phyloP scores from a whole-genome alignment of 2,797 vertebrate species.

The Oophaga sylvatica region DNA sequence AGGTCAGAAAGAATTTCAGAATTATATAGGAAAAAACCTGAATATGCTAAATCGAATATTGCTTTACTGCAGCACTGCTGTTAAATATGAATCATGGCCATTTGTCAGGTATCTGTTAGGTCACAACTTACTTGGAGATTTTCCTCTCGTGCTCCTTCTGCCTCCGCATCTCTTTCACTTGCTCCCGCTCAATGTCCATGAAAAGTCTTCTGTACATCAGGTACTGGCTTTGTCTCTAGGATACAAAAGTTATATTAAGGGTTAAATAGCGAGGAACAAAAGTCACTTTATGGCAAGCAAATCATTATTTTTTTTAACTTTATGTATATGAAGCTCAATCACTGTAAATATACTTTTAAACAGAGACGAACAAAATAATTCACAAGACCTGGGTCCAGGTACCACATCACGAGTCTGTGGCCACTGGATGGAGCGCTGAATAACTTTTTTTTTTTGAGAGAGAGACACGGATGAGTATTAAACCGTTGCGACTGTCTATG shows the following conservation, averaged over 20 bases:
- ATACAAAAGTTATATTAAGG: slow-evolving; percentile 30
- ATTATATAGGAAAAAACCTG: too few species aligned
- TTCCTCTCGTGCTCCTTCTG: slow-evolving; percentile 80
- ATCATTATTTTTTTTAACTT: too few species aligned
- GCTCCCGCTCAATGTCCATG: slow-evolving; percentile 85
- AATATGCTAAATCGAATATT: too few species aligned
- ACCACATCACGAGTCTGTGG: too few species aligned
- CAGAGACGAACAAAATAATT: too few species aligned
- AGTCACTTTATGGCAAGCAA: background rate
- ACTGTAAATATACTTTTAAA: too few species aligned
- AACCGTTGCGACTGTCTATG: background rate
- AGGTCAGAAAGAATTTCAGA: background rate
- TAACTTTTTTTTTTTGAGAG: too few species aligned
- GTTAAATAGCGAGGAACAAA: background rate
- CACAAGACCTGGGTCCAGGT: too few species aligned
- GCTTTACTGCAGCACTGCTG: too few species aligned
- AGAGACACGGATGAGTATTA: background rate
- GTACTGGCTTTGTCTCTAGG: slow-evolving; percentile 82
- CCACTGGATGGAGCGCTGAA: too few species aligned
- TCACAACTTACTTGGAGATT: slow-evolving; percentile 75
- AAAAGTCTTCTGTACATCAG: slow-evolving; percentile 81
- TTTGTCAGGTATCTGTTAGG: background rate
- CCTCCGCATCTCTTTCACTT: slow-evolving; percentile 80
- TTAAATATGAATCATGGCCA: too few species aligned
- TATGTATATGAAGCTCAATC: too few species aligned